A percentile compares a stretch with the other conserved stretches of the same genome.
These are phyloP conservation scores for Fukomys damarensis DNA, from an alignment of 2,113 vertebrate genomes.

Conservation along the genomic window DNA sequence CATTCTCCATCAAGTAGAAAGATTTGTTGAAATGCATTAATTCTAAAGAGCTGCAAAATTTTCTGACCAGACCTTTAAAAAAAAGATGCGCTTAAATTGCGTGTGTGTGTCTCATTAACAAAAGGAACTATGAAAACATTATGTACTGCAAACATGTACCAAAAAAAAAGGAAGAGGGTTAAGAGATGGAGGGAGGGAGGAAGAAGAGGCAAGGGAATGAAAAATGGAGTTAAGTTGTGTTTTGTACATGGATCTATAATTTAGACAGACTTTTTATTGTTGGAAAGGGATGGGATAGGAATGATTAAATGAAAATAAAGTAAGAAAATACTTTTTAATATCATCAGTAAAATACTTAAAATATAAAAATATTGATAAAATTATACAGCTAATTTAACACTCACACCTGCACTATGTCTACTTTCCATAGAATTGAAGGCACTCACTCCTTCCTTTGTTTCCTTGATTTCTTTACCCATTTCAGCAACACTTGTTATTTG, in stretches of 20 bases:
- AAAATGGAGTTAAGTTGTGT: not conserved
- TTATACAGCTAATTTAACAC: not conserved
- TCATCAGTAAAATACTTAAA: not conserved
- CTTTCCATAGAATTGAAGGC: not conserved
- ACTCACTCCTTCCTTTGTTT: not conserved
- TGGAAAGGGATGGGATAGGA: not conserved
- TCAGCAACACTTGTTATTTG: not conserved
- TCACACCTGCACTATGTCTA: not conserved
- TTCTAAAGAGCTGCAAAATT: not conserved
- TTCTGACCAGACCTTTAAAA: not conserved
- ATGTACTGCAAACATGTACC: not conserved
- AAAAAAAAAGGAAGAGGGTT: too few species aligned
- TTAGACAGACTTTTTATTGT: not conserved
- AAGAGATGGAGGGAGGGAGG: not conserved
- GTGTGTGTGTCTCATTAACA: not conserved
- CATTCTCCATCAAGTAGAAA: not conserved
- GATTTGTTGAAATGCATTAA: slow-evolving; percentile 11
- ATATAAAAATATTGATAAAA: not conserved
- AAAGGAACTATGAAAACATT: not conserved
- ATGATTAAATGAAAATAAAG: not conserved
- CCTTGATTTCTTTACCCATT: not conserved
- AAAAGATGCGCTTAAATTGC: not conserved
- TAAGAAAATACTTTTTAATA: not conserved
- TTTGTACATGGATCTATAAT: not conserved
- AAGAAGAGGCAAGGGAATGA: not conserved